Evolutionary conservation across 2,113 vertebrate genomes (phyloP), one percentile per base, ranked within the genome.

Genomic region (Tupaia chinensis): DNA sequence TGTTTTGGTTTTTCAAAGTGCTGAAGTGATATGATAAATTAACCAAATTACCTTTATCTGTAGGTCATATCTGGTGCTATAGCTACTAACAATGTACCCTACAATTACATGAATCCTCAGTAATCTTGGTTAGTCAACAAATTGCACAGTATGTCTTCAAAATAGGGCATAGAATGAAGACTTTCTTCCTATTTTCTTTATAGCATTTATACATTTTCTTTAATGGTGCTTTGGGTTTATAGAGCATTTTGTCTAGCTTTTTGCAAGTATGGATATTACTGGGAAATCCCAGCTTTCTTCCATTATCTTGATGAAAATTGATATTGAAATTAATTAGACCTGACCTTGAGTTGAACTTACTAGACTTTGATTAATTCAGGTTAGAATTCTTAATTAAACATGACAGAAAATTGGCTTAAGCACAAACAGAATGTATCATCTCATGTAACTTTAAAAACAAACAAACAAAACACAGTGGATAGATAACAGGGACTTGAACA

Each of bases 341-440:
- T 81, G 34, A 69, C 66, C 63, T 74, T 81, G 23, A 81, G 15
- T 60, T 80, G 61, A 95, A 70, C 74, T 92, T 86, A 15, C 61
- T n/a, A 80, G 29, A 44, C 25, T 66, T 32, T 88, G 32, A 79
- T 80, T 73, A 88, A 89, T 63, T 22, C 22, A 54, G 54, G 56
- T 89, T 82, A 89, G 14, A 1, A 61, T 83, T 77, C 53, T 66
- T 93, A 92, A 90, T 91, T 78, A 86, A 93, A 83, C 22, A 74
- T 66, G 27, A 78, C 54, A 76, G 65, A 69, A 96, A 89, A 89
- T 29, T 69, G 11, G 32, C 34, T 58, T 73, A 86, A 63, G 13
- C 53, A 72, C 68, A 77, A 61, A 95, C 23, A 83, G 53, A 89
- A 32, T 65, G 20, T 3, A 58, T 16, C n/a, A 11, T 83, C 34